Conservation (phyloP, 1,140 invertebrate species). For the Penaeus chinensis region DNA sequence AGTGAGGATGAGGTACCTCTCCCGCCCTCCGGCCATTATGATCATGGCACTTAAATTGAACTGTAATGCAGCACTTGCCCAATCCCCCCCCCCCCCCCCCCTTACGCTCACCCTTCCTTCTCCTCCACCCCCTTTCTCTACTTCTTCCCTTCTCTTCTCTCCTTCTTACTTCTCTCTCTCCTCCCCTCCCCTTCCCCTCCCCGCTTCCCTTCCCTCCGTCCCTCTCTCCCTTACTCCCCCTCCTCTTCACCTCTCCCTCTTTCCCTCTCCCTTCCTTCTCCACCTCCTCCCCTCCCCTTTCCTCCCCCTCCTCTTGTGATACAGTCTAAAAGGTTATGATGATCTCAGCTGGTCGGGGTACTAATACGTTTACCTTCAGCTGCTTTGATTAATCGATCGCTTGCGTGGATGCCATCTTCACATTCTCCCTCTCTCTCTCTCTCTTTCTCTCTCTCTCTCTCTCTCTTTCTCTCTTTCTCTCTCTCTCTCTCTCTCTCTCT, state of each 20-base stretch:
- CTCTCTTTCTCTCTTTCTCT: background rate
- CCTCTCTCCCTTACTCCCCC: background rate
- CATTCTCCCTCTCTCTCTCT: slow-evolving; percentile 37
- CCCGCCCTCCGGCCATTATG: too few relatives aligned
- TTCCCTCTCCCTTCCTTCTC: background rate
- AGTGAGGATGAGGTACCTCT: too few relatives aligned
- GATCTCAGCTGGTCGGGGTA: too few relatives aligned
- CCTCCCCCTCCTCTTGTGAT: background rate
- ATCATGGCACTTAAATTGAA: too few relatives aligned
- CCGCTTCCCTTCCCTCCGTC: background rate
- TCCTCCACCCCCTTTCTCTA: background rate
- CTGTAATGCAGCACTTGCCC: too few relatives aligned
- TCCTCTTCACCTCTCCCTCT: background rate
- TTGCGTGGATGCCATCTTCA: background rate
- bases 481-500: slow-evolving; percentile 28
- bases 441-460: slow-evolving; percentile 4
- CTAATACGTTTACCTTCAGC: too few relatives aligned
- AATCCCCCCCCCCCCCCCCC: background rate
- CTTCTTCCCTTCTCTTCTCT: background rate
- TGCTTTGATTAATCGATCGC: too few relatives aligned
- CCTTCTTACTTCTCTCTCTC: background rate
- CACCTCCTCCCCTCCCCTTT: background rate
- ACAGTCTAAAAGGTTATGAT: background rate
- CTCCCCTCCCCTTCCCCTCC: background rate
- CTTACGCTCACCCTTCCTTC: too few relatives aligned